Evolutionary conservation across 2,113 vertebrate genomes (phyloP).

Genomic region (Caloenas nicobarica): DNA sequence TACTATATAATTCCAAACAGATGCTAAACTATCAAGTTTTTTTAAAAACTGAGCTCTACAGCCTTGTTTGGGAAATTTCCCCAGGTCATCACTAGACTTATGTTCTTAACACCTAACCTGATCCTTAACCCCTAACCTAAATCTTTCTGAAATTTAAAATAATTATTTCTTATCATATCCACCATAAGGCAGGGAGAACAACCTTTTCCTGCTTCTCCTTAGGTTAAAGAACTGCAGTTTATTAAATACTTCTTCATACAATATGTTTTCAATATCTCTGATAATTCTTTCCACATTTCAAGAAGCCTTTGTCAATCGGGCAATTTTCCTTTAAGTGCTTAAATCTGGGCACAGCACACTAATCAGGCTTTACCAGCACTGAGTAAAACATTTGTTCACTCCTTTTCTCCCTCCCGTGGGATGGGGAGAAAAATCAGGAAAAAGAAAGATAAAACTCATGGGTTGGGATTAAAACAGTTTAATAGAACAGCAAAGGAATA

Average conservation of each 20-base stretch:
- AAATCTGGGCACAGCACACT: not conserved
- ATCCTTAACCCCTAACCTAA: not conserved
- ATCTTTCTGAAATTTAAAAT: not conserved
- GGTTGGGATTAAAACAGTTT: no score
- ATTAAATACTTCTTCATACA: not conserved
- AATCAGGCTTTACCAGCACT: not conserved
- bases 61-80: not conserved
- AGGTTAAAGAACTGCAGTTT: not conserved
- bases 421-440: no score
- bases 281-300: not conserved
- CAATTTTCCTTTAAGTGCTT: not conserved
- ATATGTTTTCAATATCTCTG: not conserved
- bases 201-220: not conserved
- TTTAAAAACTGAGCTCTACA: not conserved
- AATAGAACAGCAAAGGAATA: no score
- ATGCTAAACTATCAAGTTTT: not conserved
- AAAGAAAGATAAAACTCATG: no score
- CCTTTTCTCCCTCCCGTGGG: no score
- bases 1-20: not conserved
- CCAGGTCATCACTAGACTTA: not conserved
- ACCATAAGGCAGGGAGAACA: not conserved
- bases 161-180: not conserved
- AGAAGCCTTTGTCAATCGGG: not conserved
- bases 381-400: not conserved
- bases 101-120: rapidly evolving